phyloP scores from a whole-genome alignment of 2,888 invertebrate species.

The Gari tellinella region DNA sequence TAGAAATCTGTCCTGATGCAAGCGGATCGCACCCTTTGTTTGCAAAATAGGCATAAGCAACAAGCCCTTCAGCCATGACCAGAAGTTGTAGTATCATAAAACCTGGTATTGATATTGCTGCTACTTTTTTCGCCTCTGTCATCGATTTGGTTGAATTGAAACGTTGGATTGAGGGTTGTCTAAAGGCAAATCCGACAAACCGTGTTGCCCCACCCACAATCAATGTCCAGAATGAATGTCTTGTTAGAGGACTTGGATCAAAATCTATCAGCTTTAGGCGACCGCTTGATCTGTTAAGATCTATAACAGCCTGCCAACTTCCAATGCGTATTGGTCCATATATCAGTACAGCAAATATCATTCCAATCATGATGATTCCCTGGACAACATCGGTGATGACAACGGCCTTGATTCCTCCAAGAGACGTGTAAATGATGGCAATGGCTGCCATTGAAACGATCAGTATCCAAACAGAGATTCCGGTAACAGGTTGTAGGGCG shows the following conservation, averaged over 20 bases:
- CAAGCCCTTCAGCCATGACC: constrained; percentile 20
- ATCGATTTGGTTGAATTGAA: constrained; percentile 15
- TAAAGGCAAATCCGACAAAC: neutral
- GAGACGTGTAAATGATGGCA: constrained; percentile 19
- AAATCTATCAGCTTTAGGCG: constrained; percentile 16
- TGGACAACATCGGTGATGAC: constrained; percentile 16
- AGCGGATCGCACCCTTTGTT: constrained; percentile 21
- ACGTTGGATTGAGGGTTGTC: constrained; percentile 14
- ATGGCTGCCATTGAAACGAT: constrained; percentile 6
- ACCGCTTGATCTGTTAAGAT: constrained; percentile 1
- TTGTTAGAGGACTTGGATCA: constrained; percentile 15
- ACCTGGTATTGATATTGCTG: constrained; percentile 1
- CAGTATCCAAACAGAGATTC: neutral
- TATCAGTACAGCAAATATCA: constrained; percentile 6
- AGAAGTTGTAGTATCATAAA: constrained; percentile 10
- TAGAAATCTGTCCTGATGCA: constrained; percentile 12
- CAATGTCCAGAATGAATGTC: constrained; percentile 20
- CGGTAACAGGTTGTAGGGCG: constrained; percentile 15
- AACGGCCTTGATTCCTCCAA: constrained; percentile 27
- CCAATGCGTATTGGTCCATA: constrained; percentile 16
- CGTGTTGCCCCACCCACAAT: constrained; percentile 1
- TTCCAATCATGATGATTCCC: constrained; percentile 10
- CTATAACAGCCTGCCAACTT: constrained; percentile 5
- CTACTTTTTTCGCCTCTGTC: constrained; percentile 16
- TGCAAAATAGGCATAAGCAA: constrained; percentile 14